A percentile compares a stretch with the other conserved stretches of the same genome.
These are phyloP conservation scores for Dromiciops gliroides DNA, from an alignment of 2,113 vertebrate species.

Conservation along the genomic window DNA sequence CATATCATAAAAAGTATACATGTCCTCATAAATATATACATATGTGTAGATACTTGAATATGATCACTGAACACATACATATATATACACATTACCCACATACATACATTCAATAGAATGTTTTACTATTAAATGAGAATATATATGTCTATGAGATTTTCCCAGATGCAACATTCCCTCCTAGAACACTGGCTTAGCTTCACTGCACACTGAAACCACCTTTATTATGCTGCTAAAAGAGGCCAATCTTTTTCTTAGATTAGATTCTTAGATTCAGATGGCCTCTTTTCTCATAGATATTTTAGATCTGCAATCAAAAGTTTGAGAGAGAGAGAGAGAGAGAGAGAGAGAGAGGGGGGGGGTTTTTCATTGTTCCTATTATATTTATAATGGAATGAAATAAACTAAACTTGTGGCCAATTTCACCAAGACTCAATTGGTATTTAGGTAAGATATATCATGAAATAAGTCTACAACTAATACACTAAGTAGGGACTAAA, in stretches of 20 bases:
- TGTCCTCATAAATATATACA: not conserved
- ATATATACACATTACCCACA: not conserved
- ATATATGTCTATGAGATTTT: constrained; percentile 38
- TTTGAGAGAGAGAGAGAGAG: constrained; percentile 22
- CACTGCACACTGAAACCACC: constrained; percentile 61
- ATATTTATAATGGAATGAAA: constrained; percentile 69
- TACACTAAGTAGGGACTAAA: constrained; percentile 44
- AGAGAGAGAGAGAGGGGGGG: no score
- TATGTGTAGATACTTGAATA: not conserved
- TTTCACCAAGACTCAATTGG: constrained; percentile 59
- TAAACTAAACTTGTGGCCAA: constrained; percentile 61
- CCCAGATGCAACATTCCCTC: constrained; percentile 32
- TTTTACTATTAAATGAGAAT: not conserved
- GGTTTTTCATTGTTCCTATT: constrained; percentile 73
- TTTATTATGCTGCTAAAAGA: constrained; percentile 72
- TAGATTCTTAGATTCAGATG: constrained; percentile 71
- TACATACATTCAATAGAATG: not conserved
- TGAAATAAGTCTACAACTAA: constrained; percentile 46
- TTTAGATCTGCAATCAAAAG: constrained; percentile 51
- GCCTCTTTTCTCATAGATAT: constrained; percentile 43
- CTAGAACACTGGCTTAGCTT: constrained; percentile 65
- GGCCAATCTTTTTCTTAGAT: constrained; percentile 71
- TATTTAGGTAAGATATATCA: constrained; percentile 66
- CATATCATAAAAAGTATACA: not conserved
- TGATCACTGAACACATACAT: not conserved